Conservation (phyloP, 2,888 invertebrate species). For the Sacculina carcini region DNA sequence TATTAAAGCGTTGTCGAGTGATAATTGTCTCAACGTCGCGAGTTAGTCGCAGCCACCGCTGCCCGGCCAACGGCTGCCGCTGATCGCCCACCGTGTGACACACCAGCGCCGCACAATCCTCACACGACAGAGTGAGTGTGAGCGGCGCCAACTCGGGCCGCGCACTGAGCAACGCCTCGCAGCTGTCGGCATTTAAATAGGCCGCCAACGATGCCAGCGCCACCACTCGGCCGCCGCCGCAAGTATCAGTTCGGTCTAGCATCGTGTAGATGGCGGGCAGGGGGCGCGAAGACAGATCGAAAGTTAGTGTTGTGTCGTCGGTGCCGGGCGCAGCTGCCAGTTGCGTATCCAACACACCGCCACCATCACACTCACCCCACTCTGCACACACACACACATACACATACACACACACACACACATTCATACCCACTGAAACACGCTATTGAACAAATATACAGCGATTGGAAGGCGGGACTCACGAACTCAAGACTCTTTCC, state of each 20-base stretch:
- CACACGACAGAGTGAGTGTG: not conserved
- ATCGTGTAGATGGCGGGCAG: slow-evolving; percentile 2
- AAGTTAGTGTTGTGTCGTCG: not conserved
- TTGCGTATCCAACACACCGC: too few relatives aligned
- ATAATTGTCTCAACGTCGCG: not conserved
- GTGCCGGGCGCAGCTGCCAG: not conserved
- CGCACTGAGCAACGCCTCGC: not conserved
- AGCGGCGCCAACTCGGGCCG: not conserved
- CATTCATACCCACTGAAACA: too few relatives aligned
- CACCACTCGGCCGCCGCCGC: not conserved
- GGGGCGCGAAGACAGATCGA: not conserved
- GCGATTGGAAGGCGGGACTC: too few relatives aligned
- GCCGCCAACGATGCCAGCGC: not conserved
- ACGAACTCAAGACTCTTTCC: too few relatives aligned
- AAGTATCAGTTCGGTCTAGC: not conserved
- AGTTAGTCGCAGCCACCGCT: not conserved
- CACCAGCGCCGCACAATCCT: not conserved
- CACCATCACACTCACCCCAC: too few relatives aligned
- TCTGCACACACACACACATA: too few relatives aligned
- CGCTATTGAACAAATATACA: too few relatives aligned
- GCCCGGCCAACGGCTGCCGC: not conserved
- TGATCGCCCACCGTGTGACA: not conserved
- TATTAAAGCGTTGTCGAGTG: not conserved
- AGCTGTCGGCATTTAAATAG: not conserved
- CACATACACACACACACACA: too few relatives aligned